A percentile compares a stretch with the other conserved stretches of the same genome.
phyloP scores from a whole-genome alignment of 2,888 invertebrate species.

The Doris montereyensis region DNA sequence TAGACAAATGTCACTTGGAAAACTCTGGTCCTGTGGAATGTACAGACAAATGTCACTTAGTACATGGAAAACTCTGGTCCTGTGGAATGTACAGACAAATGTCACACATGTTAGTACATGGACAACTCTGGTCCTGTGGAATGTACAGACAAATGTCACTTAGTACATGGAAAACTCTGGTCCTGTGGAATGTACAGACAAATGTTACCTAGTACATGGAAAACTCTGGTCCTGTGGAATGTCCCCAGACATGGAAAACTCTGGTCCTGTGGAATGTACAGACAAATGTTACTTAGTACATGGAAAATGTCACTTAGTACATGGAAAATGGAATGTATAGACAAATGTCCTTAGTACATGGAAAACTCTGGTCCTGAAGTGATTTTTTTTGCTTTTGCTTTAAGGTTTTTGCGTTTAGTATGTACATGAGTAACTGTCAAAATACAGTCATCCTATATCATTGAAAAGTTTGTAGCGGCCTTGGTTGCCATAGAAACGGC shows the following conservation, averaged over 20 bases:
- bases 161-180: slow-evolving; percentile 90
- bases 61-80: background rate
- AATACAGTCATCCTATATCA: too few relatives aligned
- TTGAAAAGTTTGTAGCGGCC: too few relatives aligned
- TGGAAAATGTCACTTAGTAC: too few relatives aligned
- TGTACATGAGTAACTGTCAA: too few relatives aligned
- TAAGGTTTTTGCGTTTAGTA: too few relatives aligned
- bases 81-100: background rate
- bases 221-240: background rate
- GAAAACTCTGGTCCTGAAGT: too few relatives aligned
- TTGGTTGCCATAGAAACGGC: too few relatives aligned
- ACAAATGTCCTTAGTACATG: too few relatives aligned
- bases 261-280: slow-evolving; percentile 78
- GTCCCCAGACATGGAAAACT: slow-evolving; percentile 61
- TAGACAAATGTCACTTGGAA: too few relatives aligned
- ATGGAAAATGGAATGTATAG: too few relatives aligned
- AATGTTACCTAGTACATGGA: background rate
- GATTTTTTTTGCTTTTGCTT: too few relatives aligned
- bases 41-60: background rate
- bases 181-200: slow-evolving; percentile 75
- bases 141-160: background rate
- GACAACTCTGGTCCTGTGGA: slow-evolving; percentile 60
- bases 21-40: background rate
- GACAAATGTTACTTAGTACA: background rate
- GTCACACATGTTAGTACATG: background rate